Evolutionary conservation across 2,113 vertebrate species (phyloP).

Genomic region (Prolemur simus): DNA sequence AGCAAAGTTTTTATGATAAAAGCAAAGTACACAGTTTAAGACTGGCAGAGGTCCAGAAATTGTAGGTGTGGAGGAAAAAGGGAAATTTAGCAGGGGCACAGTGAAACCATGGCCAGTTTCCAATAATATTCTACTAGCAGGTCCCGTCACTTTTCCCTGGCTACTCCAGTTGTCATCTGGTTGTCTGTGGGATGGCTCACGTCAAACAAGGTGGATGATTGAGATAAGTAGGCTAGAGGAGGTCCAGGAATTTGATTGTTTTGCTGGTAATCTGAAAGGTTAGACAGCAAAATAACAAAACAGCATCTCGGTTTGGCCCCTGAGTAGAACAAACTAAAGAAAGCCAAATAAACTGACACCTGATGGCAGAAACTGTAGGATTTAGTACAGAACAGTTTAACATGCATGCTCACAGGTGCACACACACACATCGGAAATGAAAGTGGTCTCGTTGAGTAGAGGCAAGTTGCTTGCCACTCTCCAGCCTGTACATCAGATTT

Average conservation of each 20-base stretch:
- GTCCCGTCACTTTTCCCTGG: background rate
- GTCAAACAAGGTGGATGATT: background rate
- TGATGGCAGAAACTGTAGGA: background rate
- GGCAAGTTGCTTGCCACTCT: background rate
- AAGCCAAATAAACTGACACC: background rate
- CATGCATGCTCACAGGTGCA: too few relatives aligned
- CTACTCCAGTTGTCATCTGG: background rate
- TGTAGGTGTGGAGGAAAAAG: background rate
- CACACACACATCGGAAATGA: background rate
- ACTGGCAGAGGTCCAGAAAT: background rate
- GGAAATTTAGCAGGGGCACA: background rate
- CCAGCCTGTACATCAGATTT: background rate
- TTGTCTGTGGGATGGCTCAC: background rate
- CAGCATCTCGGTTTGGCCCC: background rate
- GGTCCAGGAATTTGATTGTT: background rate
- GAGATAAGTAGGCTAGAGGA: background rate
- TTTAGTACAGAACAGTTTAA: background rate
- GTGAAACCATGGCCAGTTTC: background rate
- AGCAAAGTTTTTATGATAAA: background rate
- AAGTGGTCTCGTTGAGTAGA: background rate
- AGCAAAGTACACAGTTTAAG: background rate
- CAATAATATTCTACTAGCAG: background rate
- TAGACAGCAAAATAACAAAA: conserved; percentile 41
- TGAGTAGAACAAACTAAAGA: background rate
- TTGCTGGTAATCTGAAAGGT: background rate